These are phyloP conservation scores for Salvator merianae DNA, from an alignment of 2,113 vertebrate genomes.

Conservation along the genomic window DNA sequence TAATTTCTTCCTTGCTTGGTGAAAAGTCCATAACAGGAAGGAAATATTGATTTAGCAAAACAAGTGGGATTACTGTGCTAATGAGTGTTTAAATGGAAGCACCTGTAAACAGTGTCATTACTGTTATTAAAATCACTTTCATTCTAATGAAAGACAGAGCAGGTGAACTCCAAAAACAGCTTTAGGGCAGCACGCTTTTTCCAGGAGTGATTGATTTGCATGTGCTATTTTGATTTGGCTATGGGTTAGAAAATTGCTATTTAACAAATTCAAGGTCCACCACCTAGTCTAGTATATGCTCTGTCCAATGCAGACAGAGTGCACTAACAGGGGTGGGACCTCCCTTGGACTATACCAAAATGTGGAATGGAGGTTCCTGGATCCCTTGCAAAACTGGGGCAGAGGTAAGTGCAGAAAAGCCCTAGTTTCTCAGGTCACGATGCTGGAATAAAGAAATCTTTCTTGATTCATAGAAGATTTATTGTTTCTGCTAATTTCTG, in stretches of 20 bases:
- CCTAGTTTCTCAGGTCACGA: too few species aligned
- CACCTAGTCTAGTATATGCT: too few species aligned
- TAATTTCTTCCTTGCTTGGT: slow-evolving; percentile 3
- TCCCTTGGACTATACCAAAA: too few species aligned
- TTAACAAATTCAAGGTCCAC: neutral
- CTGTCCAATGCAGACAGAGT: too few species aligned
- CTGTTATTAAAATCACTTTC: slow-evolving; percentile 17
- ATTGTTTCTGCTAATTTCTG: too few species aligned
- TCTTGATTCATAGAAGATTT: too few species aligned
- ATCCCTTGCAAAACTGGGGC: too few species aligned
- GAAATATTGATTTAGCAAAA: slow-evolving; percentile 25
- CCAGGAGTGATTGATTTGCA: too few species aligned
- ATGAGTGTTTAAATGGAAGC: slow-evolving; percentile 55
- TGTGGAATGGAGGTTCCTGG: too few species aligned
- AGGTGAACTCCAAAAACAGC: slow-evolving; percentile 19
- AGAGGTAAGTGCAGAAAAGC: too few species aligned
- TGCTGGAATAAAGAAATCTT: too few species aligned
- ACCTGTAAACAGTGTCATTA: slow-evolving; percentile 48
- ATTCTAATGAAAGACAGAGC: slow-evolving; percentile 28
- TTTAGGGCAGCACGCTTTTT: neutral
- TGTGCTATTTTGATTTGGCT: neutral
- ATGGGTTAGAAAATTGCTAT: neutral
- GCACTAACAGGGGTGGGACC: too few species aligned
- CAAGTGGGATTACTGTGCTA: slow-evolving; percentile 33
- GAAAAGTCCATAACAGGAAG: neutral